A percentile compares a stretch with the other conserved stretches of the same genome.
phyloP scores from a whole-genome alignment of 2,113 vertebrate genomes.

The Ameiurus melas region DNA sequence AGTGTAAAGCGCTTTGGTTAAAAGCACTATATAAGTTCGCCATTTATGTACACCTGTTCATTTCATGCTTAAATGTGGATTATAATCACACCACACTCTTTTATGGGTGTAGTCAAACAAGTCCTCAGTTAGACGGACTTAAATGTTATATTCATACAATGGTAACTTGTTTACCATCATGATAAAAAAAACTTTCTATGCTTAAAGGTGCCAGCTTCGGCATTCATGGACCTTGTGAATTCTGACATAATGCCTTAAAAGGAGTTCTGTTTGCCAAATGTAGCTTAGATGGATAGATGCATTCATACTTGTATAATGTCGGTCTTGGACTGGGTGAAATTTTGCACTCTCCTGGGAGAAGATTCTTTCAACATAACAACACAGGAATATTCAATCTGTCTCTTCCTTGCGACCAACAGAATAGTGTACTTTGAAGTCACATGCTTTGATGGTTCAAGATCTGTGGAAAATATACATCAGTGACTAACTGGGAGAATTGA shows the following conservation, averaged over 20 bases:
- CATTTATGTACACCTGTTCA: neutral
- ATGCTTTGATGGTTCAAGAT: conserved; percentile 62
- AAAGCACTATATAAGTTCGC: too few relatives aligned
- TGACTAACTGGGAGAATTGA: conserved; percentile 50
- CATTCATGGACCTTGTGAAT: neutral
- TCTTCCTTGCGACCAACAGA: conserved; percentile 60
- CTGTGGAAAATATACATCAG: conserved; percentile 46
- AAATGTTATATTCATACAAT: neutral
- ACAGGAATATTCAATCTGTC: conserved; percentile 64
- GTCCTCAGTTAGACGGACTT: neutral
- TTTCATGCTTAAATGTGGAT: neutral
- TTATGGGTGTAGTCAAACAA: neutral
- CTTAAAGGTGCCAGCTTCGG: neutral
- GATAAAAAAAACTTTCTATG: neutral
- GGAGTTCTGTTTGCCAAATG: neutral
- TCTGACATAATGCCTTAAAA: neutral
- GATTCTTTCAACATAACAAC: conserved; percentile 58
- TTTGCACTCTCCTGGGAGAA: conserved; percentile 50
- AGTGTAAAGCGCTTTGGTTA: too few relatives aligned
- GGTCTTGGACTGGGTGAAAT: conserved; percentile 11
- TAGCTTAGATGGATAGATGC: neutral
- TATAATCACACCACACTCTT: neutral
- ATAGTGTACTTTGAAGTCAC: conserved; percentile 60
- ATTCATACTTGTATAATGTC: conserved; percentile 1
- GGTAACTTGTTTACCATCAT: neutral